phyloP scores from a whole-genome alignment of 2,888 invertebrate species.

The Himalopsyche anomala region DNA sequence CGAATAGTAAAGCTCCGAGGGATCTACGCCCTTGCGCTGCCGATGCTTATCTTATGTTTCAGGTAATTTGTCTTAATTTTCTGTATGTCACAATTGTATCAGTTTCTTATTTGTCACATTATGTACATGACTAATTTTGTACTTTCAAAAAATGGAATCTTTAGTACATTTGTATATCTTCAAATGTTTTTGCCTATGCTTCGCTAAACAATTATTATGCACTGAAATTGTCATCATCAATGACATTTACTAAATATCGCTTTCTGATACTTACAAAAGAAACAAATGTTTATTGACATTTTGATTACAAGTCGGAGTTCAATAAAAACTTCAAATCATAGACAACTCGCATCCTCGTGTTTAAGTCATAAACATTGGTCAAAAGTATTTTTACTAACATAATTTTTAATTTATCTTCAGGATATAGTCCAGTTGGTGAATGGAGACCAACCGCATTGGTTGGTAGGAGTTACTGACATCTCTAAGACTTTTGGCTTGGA shows the following conservation, averaged over 20 bases:
- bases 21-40: slow-evolving; percentile 92
- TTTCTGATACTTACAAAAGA: too few species aligned
- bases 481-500: slow-evolving; percentile 98
- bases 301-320: too few species aligned
- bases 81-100: background rate
- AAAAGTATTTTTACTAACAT: too few species aligned
- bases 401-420: slow-evolving; percentile 71
- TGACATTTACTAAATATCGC: slow-evolving; percentile 57
- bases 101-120: background rate
- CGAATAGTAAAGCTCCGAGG: slow-evolving; percentile 86
- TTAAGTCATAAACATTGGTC: too few species aligned
- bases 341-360: too few species aligned
- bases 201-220: background rate
- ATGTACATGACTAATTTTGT: background rate
- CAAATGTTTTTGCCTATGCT: background rate
- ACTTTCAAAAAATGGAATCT: background rate
- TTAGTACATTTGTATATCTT: background rate
- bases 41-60: slow-evolving; percentile 96
- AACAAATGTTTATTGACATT: too few species aligned
- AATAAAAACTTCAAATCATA: too few species aligned
- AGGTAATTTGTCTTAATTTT: slow-evolving; percentile 92
- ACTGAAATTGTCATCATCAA: background rate
- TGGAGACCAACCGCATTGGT: slow-evolving; percentile 96
- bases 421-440: slow-evolving; percentile 98
- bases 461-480: slow-evolving; percentile 97